Base-by-base conservation (phyloP, 2,888 invertebrate genomes). In the Parascotia fuliginaria region DNA sequence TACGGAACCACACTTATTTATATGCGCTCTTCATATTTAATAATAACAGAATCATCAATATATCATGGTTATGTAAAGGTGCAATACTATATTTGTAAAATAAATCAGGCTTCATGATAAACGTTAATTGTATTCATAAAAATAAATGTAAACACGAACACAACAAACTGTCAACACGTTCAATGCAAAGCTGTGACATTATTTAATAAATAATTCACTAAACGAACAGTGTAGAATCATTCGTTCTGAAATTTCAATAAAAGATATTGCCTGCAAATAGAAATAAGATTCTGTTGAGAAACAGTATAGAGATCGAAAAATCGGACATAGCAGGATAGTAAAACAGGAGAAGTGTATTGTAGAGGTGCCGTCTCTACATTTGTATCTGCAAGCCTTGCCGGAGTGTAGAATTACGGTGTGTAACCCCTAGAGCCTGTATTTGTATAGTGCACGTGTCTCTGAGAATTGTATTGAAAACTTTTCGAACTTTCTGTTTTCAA, bases 281-380 rank as follows among this genome's bases (percentile, higher is more conserved):
- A 65, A 69, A 67, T 55, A 69, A 59, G 56, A 59, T 66, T 62
- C 49, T 49, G 37, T 40, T 48, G 42, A 37, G 51, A 29, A 33
- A 55, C 41, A 37, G 19, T 39, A 32, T 40, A 34, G 34, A 61
- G 53, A 64, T 64, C 57, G 60, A 56, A 59, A 36, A 61, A 70
- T 61, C 62, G 69, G 64, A 55, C 66, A 61, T 45, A 49, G 52
- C 48, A 60, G 57, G 49, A 59, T 61, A 65, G 55, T 63, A 61
- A 59, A 67, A 70, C 53, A 65, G 50, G 63, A 70, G 67, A 64
- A 66, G 48, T 59, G 59, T 72, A 72, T 66, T 70, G 65, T 67
- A 55, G 40, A 58, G 51, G 50, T 60, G 60, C 47, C 45, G 51
- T 47, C 39, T 43, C 45, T 60, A 60, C 60, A 69, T 68, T 60